Percentiles rank a stretch among this genome's conserved stretches.
phyloP scores from a whole-genome alignment of 2,888 invertebrate species.

The Leptopilina syphax region DNA sequence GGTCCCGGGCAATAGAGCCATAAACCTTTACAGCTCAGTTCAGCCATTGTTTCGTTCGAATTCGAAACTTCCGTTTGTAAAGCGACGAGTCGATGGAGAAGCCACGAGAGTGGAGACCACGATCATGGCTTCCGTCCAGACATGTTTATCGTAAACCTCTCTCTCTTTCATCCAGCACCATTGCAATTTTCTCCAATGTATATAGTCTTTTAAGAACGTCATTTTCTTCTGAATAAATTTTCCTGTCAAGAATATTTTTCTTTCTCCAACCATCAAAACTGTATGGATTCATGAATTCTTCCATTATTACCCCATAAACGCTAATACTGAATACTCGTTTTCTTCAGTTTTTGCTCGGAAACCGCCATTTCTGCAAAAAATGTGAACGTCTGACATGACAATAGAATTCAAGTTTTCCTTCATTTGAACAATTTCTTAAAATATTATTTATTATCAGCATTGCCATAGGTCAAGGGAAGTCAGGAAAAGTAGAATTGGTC shows the following conservation, averaged over 20 bases:
- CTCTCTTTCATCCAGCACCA: not conserved
- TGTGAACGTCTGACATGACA: too few species aligned
- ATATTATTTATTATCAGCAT: too few species aligned
- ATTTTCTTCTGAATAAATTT: slow-evolving; percentile 29
- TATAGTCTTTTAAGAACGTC: not conserved
- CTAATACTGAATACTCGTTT: not conserved
- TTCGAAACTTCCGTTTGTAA: slow-evolving; percentile 70
- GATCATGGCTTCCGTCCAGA: slow-evolving; percentile 43
- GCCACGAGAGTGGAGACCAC: slow-evolving; percentile 23
- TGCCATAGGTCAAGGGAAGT: too few species aligned
- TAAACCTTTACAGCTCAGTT: slow-evolving; percentile 70
- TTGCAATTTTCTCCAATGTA: not conserved
- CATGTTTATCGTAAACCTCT: slow-evolving; percentile 40
- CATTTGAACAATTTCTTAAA: too few species aligned
- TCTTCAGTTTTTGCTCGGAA: not conserved
- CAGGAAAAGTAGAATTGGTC: too few species aligned
- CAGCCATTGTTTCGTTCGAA: slow-evolving; percentile 69
- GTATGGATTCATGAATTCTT: not conserved
- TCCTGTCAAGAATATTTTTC: not conserved
- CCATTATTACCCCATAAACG: too few species aligned
- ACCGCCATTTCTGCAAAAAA: too few species aligned
- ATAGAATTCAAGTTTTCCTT: too few species aligned
- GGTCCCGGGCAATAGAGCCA: slow-evolving; percentile 67
- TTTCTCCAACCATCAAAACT: not conserved
- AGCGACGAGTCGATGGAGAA: slow-evolving; percentile 46